phyloP scores from a whole-genome alignment of 23 tunicate species.

The Diplosoma virens region DNA sequence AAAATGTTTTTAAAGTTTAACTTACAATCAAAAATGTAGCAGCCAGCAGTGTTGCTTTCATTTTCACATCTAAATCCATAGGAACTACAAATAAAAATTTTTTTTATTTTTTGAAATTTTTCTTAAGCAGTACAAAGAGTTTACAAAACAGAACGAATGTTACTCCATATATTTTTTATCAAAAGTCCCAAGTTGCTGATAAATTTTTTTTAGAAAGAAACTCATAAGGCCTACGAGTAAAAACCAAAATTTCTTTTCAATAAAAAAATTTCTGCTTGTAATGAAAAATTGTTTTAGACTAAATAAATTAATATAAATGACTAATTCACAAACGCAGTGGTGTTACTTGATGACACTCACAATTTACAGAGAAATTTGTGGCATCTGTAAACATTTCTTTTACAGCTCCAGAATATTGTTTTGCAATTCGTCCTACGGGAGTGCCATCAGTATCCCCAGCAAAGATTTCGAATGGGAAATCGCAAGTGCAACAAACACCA shows the following conservation, averaged over 20 bases:
- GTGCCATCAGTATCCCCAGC: conserved; percentile 40
- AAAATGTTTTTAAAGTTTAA: neutral
- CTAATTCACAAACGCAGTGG: no score
- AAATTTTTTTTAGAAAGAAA: no score
- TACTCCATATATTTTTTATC: no score
- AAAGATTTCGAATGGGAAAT: conserved; percentile 67
- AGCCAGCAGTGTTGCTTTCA: conserved; percentile 65
- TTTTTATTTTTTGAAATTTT: neutral
- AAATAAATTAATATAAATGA: no score
- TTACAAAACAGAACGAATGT: no score
- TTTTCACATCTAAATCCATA: conserved; percentile 71
- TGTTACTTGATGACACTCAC: conserved; percentile 2
- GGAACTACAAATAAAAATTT: conserved; percentile 45
- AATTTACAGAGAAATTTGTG: conserved; percentile 59
- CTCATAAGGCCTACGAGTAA: no score
- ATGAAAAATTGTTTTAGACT: no score
- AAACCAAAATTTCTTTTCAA: no score
- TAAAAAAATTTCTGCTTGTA: no score
- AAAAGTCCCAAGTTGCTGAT: no score
- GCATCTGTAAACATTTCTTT: conserved; percentile 83
- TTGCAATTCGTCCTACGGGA: conserved; percentile 47
- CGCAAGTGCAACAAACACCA: conserved; percentile 79
- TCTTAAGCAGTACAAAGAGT: neutral
- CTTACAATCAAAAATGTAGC: conserved; percentile 84
- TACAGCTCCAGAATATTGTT: conserved; percentile 57